Percentiles rank a stretch among this genome's conserved stretches.
Evolutionary conservation across 2,113 vertebrate genomes (phyloP).

Genomic region (Origma solitaria): DNA sequence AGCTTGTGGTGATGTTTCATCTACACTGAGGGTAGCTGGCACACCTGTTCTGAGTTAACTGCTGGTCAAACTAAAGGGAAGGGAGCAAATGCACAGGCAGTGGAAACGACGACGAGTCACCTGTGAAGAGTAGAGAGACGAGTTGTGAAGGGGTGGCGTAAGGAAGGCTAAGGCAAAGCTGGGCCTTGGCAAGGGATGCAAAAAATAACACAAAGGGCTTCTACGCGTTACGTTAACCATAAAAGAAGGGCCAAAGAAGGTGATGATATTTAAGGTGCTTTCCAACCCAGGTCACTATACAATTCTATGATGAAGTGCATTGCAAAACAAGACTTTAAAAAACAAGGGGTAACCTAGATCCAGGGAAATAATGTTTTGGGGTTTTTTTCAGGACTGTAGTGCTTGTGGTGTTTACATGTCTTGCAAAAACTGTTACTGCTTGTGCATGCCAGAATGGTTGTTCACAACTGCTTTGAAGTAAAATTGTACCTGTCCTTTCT

Average conservation of each 20-base stretch:
- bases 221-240: background rate
- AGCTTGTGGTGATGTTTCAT: background rate
- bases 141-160: background rate
- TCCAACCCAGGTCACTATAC: background rate
- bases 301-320: background rate
- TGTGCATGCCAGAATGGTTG: background rate
- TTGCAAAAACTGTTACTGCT: background rate
- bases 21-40: background rate
- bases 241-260: background rate
- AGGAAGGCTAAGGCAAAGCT: background rate
- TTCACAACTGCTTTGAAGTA: slow-evolving; percentile 60
- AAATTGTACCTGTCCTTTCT: background rate
- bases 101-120: background rate
- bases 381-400: slow-evolving; percentile 9
- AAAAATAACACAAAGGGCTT: background rate
- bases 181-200: background rate
- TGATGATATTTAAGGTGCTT: background rate
- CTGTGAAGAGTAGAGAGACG: background rate
- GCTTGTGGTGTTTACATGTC: slow-evolving; percentile 9
- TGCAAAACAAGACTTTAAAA: background rate
- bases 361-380: background rate
- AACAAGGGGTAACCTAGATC: background rate
- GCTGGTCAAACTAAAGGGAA: background rate
- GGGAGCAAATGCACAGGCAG: background rate
- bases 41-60: background rate